Base-by-base conservation (phyloP, 2,113 vertebrate species). In the Pedionomus torquatus region DNA sequence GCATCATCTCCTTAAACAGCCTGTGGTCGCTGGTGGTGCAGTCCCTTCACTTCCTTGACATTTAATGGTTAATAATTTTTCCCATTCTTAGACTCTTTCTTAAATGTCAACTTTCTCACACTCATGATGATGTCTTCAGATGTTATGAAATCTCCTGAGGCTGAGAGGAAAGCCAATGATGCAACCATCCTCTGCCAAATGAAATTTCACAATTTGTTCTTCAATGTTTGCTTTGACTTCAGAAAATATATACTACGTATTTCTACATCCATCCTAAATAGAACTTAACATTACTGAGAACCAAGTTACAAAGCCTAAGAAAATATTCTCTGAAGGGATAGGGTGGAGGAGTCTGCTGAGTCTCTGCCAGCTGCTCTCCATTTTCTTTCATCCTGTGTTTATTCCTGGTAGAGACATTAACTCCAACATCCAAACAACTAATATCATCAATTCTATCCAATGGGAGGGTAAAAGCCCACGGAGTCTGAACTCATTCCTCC, bases 201-300 rank as follows among this genome's bases (percentile, higher is more conserved):
- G 52, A 95, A 96, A 96, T 98, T 98, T 98, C 97, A 97, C 97
- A 98, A 98, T 96, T 97, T 98, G 97, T 97, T 98, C 98, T 98
- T 95, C 94, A 94, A 1, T 97, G 89, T 95, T 96, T 96, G 92
- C 93, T 97, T 97, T 96, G 75, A 94, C 96, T 96, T 94, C 44
- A 89, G 95, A 95, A 93, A 86, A 81, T 54, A 89, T 82, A 97
- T 91, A 55, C 74, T 89, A 83, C 9, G 3, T 89, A 92, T 93
- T 95, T 96, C 94, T 97, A 78, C 77, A 94, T 95, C 66, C 51
- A 61, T 55, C 93, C 44, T 82, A 96, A 96, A 81, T 83, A 58
- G 82, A 97, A 86, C 49, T 88, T 94, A 87, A 83, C 54, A 17
- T 89, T 91, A 85, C 72, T 21, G 33, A 93, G 83, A 97, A 95